Conservation (phyloP, 2,113 vertebrate genomes). For the Tor tambroides region DNA sequence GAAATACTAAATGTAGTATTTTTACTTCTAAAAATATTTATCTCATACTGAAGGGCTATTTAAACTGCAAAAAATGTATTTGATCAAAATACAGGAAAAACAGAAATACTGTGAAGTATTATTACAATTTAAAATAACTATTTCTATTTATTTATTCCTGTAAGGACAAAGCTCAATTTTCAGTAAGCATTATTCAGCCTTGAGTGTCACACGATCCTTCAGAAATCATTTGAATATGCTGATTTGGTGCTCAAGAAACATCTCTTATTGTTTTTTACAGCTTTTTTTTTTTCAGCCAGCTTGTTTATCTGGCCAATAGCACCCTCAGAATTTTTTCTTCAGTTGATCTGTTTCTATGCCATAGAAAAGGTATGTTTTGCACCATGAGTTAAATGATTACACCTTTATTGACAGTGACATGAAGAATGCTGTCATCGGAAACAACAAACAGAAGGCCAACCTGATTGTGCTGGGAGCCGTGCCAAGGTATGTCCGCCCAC, state of each 20-base stretch:
- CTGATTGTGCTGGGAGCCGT: constrained; percentile 98
- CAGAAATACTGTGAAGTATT: neutral
- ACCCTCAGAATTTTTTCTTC: neutral
- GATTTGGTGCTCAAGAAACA: no score
- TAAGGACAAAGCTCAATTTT: no score
- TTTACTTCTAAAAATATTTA: neutral
- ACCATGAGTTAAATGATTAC: neutral
- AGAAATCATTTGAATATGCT: no score
- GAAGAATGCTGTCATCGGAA: constrained; percentile 99
- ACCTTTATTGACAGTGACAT: constrained; percentile 86
- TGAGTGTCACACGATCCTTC: no score
- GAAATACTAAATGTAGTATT: neutral
- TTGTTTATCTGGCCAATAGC: neutral
- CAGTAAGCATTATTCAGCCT: no score
- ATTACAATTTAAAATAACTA: neutral
- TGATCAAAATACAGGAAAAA: neutral
- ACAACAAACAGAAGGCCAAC: constrained; percentile 99
- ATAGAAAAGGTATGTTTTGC: neutral
- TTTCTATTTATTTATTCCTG: neutral
- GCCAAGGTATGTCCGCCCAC: constrained; percentile 82
- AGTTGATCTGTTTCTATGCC: neutral
- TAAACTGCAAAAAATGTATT: neutral
- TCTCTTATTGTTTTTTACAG: no score
- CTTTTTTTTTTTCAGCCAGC: neutral
- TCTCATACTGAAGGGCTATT: neutral